A percentile compares a stretch with the other conserved stretches of the same genome.
phyloP scores from a whole-genome alignment of 2,888 invertebrate species.

The Odontocolon sp. region DNA sequence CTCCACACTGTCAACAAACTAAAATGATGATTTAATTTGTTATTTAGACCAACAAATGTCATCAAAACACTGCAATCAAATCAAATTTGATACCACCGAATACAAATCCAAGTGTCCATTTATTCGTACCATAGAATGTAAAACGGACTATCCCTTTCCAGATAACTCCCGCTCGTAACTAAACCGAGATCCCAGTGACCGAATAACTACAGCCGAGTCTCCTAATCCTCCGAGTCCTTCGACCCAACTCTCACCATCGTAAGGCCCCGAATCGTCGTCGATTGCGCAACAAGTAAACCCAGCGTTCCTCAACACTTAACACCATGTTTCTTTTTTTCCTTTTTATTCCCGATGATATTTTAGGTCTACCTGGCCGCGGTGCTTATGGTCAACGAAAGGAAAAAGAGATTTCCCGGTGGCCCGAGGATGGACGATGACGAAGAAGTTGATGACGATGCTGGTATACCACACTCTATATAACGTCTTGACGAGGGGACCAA shows the following conservation, averaged over 20 bases:
- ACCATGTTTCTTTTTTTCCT: slow-evolving; percentile 17
- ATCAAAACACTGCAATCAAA: too few species aligned
- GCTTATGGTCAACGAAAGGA: slow-evolving; percentile 6
- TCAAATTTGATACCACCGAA: too few species aligned
- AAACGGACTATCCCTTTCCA: background rate
- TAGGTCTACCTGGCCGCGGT: slow-evolving; percentile 6
- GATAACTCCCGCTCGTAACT: background rate
- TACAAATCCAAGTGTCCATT: too few species aligned
- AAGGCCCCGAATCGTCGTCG: slow-evolving; percentile 26
- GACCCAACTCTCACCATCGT: slow-evolving; percentile 18
- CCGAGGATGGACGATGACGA: background rate
- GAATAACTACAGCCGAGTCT: slow-evolving; percentile 16
- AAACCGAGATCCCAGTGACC: slow-evolving; percentile 28
- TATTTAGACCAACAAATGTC: too few species aligned
- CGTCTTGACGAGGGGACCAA: slow-evolving; percentile 24
- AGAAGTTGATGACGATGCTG: slow-evolving; percentile 13
- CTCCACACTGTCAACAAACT: background rate
- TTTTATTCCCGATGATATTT: slow-evolving; percentile 13
- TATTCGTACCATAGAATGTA: too few species aligned
- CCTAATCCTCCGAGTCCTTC: slow-evolving; percentile 33
- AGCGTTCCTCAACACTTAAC: slow-evolving; percentile 29
- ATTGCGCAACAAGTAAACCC: slow-evolving; percentile 46
- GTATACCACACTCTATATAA: slow-evolving; percentile 40
- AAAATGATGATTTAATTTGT: too few species aligned
- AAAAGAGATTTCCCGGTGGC: background rate